Evolutionary conservation across 2,797 vertebrate species (phyloP), one percentile per base, ranked within the genome.

Genomic region (Arctocebus calabarensis): DNA sequence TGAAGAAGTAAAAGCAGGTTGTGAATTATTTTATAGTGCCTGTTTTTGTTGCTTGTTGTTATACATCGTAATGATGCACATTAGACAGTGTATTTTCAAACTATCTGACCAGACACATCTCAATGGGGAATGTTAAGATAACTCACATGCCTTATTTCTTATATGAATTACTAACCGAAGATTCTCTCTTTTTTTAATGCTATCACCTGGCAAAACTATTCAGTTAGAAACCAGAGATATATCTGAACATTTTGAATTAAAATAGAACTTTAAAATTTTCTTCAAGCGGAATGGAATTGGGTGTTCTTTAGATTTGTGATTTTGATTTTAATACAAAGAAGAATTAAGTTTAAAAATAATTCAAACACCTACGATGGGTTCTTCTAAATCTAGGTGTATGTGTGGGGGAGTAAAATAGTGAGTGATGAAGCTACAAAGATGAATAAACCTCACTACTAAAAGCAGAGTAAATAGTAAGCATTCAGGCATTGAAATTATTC

Each of bases 281-380:
- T 94, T 90, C 84, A 88, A 87, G 55, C 19, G 0, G 23, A 84
- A 75, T 74, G 27, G 25, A 88, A 88, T 62, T 52, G 22, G 52
- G 34, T 86, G 11, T 61, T 88, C 59, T 57, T 94, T 77, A 83
- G 12, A 83, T 83, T 74, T 95, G 34, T 64, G 29, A 13, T 71
- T 61, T 13, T 55, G 3, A 55, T 90, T 93, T 95, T 97, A 87
- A 64, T 62, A 93, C 10, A 71, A 68, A 74, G 37, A 92, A 95
- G 90, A 84, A 48, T 37, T 57, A 84, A 71, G 68, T 85, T 82
- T 95, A 89, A 94, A 91, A 95, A 89, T 88, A 86, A 95, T 75
- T 88, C 29, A 81, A 14, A 68, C 70, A 84, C 40, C 71, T 95
- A 61, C 0, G 0, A 37, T 57, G 45, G 73, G 13, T 32, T 88